Evolutionary conservation across 1,140 invertebrate species (phyloP).

Genomic region (Tenebrio molitor): DNA sequence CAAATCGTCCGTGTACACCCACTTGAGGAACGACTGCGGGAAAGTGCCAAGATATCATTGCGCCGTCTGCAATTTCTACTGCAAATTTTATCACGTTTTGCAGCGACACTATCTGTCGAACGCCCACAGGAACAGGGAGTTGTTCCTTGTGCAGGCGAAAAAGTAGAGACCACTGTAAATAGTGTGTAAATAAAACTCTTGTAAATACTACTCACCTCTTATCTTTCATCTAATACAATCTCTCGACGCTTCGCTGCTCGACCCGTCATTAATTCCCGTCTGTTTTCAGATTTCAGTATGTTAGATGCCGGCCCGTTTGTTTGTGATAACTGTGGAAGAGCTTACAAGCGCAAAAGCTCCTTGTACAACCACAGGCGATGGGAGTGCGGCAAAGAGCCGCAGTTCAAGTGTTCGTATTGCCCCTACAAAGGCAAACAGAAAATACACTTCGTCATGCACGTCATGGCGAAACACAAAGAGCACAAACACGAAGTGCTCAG

Average conservation of each 20-base stretch:
- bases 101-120: constrained; percentile 54
- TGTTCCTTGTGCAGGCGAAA: constrained; percentile 17
- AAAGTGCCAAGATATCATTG: constrained; percentile 52
- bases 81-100: constrained; percentile 57
- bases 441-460: constrained; percentile 59
- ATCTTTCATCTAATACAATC: constrained; percentile 25
- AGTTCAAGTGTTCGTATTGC: constrained; percentile 73
- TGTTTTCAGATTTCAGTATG: constrained; percentile 39
- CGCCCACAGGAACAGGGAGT: constrained; percentile 49
- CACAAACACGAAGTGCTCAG: constrained; percentile 58
- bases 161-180: constrained; percentile 17
- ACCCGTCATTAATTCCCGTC: background rate
- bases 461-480: constrained; percentile 58
- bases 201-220: constrained; percentile 39
- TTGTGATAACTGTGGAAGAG: constrained; percentile 54
- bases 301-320: constrained; percentile 36
- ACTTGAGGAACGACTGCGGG: constrained; percentile 54
- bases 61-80: constrained; percentile 54
- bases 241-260: background rate
- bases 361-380: constrained; percentile 71
- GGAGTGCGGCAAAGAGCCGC: constrained; percentile 72
- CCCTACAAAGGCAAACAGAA: constrained; percentile 62
- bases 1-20: constrained; percentile 55
- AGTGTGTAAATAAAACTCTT: constrained; percentile 10
- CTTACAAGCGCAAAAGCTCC: constrained; percentile 64